Percentiles rank a stretch among this genome's conserved stretches.
Conservation (phyloP, 1,140 invertebrate species). For the Octopus sinensis region DNA sequence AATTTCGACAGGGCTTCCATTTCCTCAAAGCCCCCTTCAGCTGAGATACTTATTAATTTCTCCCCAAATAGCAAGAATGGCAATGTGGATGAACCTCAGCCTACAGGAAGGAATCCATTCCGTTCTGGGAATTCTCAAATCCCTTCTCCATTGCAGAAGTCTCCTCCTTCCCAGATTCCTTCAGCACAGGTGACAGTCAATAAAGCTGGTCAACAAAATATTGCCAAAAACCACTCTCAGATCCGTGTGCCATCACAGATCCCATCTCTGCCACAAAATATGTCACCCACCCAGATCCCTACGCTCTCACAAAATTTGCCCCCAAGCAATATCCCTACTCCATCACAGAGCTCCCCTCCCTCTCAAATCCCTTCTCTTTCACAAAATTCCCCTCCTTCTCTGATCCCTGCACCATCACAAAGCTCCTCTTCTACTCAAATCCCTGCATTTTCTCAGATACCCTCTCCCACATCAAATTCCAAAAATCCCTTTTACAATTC, state of each 20-base stretch:
- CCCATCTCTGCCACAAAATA: not conserved
- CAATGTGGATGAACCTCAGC: not conserved
- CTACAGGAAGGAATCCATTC: not conserved
- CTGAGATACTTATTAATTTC: not conserved
- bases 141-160: no score
- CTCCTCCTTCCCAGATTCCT: no score
- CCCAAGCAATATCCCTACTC: not conserved
- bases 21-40: not conserved
- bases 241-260: not conserved
- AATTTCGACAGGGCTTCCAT: not conserved
- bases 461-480: not conserved
- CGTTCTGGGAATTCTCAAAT: not conserved
- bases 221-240: no score
- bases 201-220: no score
- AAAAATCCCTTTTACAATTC: constrained; percentile 6
- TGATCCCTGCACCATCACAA: not conserved
- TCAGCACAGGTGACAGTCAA: no score
- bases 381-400: not conserved
- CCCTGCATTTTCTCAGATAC: not conserved
- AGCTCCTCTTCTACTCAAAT: not conserved
- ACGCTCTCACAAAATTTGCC: not conserved
- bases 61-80: not conserved
- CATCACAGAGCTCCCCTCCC: not conserved
- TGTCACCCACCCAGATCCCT: not conserved
- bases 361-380: not conserved